A percentile compares a stretch with the other conserved stretches of the same genome.
Evolutionary conservation across 2,888 invertebrate genomes (phyloP).

Genomic region (Rhagophthalmus giganteus): DNA sequence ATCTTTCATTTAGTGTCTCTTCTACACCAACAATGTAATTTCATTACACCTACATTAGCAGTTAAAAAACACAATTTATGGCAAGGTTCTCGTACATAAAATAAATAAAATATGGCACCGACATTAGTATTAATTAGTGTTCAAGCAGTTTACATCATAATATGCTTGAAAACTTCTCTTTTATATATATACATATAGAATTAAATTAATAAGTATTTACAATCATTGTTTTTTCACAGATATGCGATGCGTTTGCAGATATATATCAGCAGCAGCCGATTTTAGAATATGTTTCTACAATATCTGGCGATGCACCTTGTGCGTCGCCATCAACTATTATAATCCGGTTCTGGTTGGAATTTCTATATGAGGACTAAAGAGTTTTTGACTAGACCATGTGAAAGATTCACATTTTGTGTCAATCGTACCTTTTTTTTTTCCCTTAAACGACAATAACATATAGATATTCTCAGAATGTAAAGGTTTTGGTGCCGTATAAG

Average conservation of each 20-base stretch:
- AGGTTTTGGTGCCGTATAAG: no score
- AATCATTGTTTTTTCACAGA: constrained; percentile 18
- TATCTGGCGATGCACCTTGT: constrained; percentile 12
- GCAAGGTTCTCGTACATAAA: constrained; percentile 32
- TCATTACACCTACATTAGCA: constrained; percentile 10
- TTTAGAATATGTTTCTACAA: constrained; percentile 10
- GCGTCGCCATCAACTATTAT: constrained; percentile 2
- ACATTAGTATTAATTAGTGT: constrained; percentile 26
- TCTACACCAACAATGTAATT: constrained; percentile 4
- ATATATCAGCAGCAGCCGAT: constrained; percentile 12
- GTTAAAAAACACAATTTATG: constrained; percentile 26
- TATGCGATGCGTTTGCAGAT: constrained; percentile 18
- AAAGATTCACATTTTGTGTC: constrained; percentile 10
- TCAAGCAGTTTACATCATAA: no score
- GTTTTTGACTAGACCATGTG: constrained; percentile 18
- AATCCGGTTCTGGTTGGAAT: constrained; percentile 1
- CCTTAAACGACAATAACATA: no score
- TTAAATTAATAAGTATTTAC: no score
- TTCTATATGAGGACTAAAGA: constrained; percentile 11
- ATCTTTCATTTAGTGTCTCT: neutral
- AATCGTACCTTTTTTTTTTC: constrained; percentile 5
- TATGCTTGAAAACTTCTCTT: neutral
- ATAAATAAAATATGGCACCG: constrained; percentile 35
- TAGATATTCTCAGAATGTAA: neutral
- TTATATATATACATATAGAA: no score